A percentile compares a stretch with the other conserved stretches of the same genome.
Conservation (phyloP, 1,140 invertebrate species). For the Steinernema feltiae region DNA sequence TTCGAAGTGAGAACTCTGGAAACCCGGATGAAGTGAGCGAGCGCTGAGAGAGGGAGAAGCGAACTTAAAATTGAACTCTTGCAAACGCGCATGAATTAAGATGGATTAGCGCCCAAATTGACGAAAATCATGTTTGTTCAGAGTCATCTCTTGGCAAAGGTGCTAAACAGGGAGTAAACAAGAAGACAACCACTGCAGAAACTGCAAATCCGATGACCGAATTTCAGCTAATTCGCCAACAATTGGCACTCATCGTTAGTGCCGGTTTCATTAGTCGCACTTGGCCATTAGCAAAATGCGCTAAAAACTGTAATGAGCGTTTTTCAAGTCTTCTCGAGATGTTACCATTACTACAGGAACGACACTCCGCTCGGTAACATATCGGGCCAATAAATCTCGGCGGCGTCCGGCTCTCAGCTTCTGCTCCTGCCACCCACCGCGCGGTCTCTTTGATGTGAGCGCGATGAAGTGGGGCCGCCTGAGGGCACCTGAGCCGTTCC, state of each 20-base stretch:
- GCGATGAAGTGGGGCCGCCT: conserved; percentile 4
- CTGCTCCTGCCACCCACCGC: background rate
- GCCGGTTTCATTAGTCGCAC: background rate
- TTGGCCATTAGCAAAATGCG: background rate
- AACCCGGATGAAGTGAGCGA: background rate
- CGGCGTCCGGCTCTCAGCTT: background rate
- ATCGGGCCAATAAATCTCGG: conserved; percentile 2
- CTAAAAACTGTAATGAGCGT: background rate
- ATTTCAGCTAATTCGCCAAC: background rate
- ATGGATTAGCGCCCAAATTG: too few species aligned
- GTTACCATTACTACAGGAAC: conserved; percentile 8
- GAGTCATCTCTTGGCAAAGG: background rate
- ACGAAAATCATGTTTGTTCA: background rate
- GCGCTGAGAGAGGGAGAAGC: too few species aligned
- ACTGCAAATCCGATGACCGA: background rate
- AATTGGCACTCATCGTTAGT: background rate
- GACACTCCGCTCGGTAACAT: conserved; percentile 9
- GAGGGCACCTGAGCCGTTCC: conserved; percentile 4
- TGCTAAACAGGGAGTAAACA: background rate
- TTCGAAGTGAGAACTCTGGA: background rate
- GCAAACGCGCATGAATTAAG: background rate
- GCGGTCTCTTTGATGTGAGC: conserved; percentile 5
- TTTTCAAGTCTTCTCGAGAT: background rate
- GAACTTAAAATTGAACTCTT: background rate
- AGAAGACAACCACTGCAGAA: background rate